Evolutionary conservation across 1,140 invertebrate genomes (phyloP).

Genomic region (Aleiodes sp.): DNA sequence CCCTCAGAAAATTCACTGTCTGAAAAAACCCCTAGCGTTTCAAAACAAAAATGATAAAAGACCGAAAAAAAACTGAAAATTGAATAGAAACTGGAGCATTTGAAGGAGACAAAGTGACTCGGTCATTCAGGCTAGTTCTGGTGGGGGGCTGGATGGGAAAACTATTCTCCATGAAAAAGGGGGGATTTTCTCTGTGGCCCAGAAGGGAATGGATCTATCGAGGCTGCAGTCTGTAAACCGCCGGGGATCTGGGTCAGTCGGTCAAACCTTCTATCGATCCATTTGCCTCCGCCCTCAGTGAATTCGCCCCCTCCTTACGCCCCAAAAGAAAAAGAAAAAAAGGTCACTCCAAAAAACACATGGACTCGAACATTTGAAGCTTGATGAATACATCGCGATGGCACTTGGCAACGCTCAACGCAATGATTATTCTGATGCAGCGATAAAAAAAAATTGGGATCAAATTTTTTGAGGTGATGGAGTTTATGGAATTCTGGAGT

Average conservation of each 20-base stretch:
- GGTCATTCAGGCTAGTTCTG: not conserved
- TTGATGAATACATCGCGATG: too few relatives aligned
- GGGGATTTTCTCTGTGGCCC: slow-evolving; percentile 27
- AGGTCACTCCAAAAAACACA: not conserved
- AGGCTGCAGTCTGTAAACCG: slow-evolving; percentile 44
- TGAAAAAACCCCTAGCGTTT: too few relatives aligned
- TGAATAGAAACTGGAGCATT: not conserved
- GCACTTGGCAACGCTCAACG: too few relatives aligned
- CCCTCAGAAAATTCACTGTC: too few relatives aligned
- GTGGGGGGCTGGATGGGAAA: slow-evolving; percentile 15
- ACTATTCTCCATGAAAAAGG: slow-evolving; percentile 6
- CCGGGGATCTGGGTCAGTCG: slow-evolving; percentile 45
- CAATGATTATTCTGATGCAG: too few relatives aligned
- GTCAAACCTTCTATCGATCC: slow-evolving; percentile 46
- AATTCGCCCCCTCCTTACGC: slow-evolving; percentile 31
- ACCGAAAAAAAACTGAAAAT: too few relatives aligned
- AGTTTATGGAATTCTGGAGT: too few relatives aligned
- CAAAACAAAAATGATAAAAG: too few relatives aligned
- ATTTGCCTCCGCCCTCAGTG: too few relatives aligned
- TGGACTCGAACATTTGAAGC: too few relatives aligned
- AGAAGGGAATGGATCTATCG: slow-evolving; percentile 42
- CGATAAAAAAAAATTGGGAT: too few relatives aligned
- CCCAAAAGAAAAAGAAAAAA: slow-evolving; percentile 27
- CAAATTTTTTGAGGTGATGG: too few relatives aligned
- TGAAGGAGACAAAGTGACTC: slow-evolving; percentile 4